Conservation (phyloP, 2,797 vertebrate genomes). For the Eulemur mongoz region DNA sequence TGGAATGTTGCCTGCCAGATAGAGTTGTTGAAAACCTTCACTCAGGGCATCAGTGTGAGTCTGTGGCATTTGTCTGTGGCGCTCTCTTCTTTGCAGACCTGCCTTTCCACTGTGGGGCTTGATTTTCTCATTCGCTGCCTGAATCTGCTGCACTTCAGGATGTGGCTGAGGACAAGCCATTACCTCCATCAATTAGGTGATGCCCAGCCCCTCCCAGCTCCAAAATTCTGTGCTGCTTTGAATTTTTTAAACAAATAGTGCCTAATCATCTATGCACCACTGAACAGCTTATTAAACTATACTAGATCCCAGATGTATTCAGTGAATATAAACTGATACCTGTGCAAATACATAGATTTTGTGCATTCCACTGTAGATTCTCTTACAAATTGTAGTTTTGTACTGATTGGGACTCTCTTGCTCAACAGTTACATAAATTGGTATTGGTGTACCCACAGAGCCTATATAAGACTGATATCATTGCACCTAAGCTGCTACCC, state of each 20-base stretch:
- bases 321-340: neutral
- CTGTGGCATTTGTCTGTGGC: neutral
- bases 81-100: neutral
- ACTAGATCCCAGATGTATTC: neutral
- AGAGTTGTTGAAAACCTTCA: neutral
- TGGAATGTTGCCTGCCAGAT: neutral
- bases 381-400: neutral
- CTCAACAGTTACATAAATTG: neutral
- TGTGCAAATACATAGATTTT: neutral
- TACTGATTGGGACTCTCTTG: neutral
- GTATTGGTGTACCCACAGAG: neutral
- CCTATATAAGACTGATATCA: no score
- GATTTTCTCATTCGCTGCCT: neutral
- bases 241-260: neutral
- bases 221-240: neutral
- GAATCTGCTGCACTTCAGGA: neutral
- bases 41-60: neutral
- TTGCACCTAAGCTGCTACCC: neutral
- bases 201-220: neutral
- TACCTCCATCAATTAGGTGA: neutral
- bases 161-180: neutral
- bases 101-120: neutral
- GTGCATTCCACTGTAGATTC: neutral
- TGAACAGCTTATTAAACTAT: neutral
- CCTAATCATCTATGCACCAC: neutral